These are phyloP conservation scores for Petrocephalus zakoni DNA, from an alignment of 2,113 vertebrate genomes.

Conservation along the genomic window DNA sequence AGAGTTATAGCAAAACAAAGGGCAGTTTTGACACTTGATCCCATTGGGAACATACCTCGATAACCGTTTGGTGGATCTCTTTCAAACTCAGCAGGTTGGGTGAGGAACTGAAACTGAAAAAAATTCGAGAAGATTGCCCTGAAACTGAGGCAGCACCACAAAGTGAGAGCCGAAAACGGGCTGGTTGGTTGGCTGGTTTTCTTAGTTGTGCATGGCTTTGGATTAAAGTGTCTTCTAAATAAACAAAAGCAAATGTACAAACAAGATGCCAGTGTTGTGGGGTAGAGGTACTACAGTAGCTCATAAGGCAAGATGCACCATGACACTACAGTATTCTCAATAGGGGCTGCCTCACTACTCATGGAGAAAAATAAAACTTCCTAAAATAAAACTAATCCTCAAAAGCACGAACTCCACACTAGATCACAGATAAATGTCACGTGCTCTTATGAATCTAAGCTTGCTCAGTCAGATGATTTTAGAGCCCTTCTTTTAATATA, in stretches of 20 bases:
- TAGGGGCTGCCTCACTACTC: not conserved
- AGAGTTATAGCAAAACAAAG: not conserved
- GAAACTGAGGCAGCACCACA: not conserved
- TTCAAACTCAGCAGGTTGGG: not conserved
- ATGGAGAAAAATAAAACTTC: not conserved
- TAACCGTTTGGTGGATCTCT: not conserved
- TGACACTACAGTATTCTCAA: not conserved
- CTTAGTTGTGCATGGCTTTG: not conserved
- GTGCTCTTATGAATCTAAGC: not conserved
- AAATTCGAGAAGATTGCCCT: not conserved
- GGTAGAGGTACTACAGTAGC: not conserved
- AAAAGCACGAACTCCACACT: not conserved
- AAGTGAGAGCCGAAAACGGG: not conserved
- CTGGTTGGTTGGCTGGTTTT: not conserved
- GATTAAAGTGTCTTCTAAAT: not conserved
- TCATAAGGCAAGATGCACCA: not conserved
- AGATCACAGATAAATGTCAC: not conserved
- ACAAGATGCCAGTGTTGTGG: not conserved
- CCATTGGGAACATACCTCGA: not conserved
- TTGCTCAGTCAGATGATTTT: not conserved
- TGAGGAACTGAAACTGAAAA: not conserved
- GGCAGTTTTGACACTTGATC: not conserved
- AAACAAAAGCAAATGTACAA: not conserved
- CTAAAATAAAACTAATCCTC: not conserved
- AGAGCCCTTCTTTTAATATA: not conserved